A percentile compares a stretch with the other conserved stretches of the same genome.
Evolutionary conservation across 1,140 invertebrate species (phyloP).

Genomic region (Drosophila cardini): DNA sequence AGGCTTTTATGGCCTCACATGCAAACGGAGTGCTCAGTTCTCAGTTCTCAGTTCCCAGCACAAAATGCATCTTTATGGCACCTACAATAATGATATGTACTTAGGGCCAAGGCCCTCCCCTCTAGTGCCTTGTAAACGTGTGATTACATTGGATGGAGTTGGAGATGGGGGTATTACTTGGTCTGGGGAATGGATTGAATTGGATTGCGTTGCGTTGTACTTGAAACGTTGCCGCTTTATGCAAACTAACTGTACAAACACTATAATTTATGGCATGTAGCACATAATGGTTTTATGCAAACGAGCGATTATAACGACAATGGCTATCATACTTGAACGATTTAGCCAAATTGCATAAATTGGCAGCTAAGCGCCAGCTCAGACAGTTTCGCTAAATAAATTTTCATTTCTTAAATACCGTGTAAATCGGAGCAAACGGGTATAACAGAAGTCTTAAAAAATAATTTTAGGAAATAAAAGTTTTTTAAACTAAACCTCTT

Average conservation of each 20-base stretch:
- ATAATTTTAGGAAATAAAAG: background rate
- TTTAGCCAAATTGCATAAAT: conserved; percentile 73
- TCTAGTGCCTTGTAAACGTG: conserved; percentile 35
- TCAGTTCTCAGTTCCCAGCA: conserved; percentile 13
- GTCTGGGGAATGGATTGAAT: conserved; percentile 5
- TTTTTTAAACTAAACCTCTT: too few relatives aligned
- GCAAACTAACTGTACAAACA: conserved; percentile 81
- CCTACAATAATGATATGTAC: conserved; percentile 31
- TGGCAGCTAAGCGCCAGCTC: conserved; percentile 44
- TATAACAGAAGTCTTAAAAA: background rate
- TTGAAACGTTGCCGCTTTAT: conserved; percentile 67
- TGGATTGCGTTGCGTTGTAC: conserved; percentile 73
- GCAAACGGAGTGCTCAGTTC: background rate
- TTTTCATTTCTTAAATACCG: conserved; percentile 33
- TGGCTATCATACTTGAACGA: conserved; percentile 58
- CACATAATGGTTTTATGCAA: conserved; percentile 82
- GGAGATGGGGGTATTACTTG: too few relatives aligned
- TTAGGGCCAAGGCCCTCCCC: conserved; percentile 26
- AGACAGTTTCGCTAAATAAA: conserved; percentile 34
- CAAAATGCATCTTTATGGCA: conserved; percentile 34
- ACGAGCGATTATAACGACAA: conserved; percentile 75
- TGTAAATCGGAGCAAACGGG: background rate
- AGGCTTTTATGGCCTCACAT: conserved; percentile 51
- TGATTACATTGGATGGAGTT: conserved; percentile 46
- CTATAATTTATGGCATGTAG: conserved; percentile 81